Percentiles rank a stretch among this genome's conserved stretches.
These are phyloP conservation scores for Aphelocoma californica DNA, from an alignment of 2,797 vertebrate species.

Conservation along the genomic window DNA sequence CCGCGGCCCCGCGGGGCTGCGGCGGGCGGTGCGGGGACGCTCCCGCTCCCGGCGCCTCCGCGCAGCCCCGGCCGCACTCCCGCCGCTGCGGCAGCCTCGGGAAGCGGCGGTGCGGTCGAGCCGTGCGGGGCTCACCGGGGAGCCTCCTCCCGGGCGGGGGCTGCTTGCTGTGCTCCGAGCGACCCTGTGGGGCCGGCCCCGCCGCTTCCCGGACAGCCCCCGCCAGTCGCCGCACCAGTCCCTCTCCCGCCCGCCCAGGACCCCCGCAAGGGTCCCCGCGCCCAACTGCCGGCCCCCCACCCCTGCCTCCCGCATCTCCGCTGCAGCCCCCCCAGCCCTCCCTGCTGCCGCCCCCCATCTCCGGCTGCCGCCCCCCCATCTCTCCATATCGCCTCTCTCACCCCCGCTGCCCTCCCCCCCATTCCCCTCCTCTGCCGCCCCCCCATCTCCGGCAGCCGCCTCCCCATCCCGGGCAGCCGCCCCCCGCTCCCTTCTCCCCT, in stretches of 20 bases:
- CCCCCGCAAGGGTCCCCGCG: not conserved
- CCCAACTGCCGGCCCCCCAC: not conserved
- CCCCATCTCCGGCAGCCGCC: not conserved
- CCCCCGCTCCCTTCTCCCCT: not conserved
- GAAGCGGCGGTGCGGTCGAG: not conserved
- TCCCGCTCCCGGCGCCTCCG: not conserved
- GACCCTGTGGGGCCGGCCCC: not conserved
- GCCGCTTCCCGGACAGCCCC: not conserved
- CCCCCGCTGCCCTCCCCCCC: not conserved
- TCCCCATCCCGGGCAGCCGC: not conserved
- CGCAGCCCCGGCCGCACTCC: not conserved
- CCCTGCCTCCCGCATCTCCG: not conserved
- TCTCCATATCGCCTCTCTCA: not conserved
- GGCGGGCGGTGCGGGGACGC: not conserved
- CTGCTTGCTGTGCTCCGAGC: not conserved
- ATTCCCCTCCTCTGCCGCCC: not conserved
- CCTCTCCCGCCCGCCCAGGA: not conserved
- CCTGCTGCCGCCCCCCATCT: not conserved
- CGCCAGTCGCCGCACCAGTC: not conserved
- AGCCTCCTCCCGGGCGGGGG: not conserved
- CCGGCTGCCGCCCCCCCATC: not conserved
- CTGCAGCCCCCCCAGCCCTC: not conserved
- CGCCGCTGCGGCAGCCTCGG: not conserved
- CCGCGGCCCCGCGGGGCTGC: not conserved
- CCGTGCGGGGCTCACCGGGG: not conserved